Evolutionary conservation across 2,113 vertebrate species (phyloP).

Genomic region (Centropristis striata): DNA sequence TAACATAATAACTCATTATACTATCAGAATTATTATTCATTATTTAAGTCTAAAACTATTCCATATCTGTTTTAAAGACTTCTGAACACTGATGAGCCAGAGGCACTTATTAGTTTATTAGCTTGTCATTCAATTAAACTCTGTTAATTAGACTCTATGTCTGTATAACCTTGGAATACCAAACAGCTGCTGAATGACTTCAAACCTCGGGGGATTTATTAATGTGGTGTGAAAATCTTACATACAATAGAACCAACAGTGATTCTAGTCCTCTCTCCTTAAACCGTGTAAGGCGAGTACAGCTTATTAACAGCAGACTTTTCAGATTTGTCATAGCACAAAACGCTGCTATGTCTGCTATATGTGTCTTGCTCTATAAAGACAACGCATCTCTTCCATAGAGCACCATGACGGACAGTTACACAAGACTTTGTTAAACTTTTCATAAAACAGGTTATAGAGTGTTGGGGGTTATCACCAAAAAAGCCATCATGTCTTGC

Average conservation of each 20-base stretch:
- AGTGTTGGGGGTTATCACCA: too few relatives aligned
- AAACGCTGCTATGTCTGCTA: neutral
- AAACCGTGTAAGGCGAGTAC: neutral
- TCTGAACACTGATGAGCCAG: neutral
- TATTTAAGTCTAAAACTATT: neutral
- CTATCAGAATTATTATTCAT: neutral
- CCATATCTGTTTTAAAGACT: neutral
- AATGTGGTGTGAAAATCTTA: neutral
- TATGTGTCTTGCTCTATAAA: too few relatives aligned
- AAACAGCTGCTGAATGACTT: slow-evolving; percentile 4
- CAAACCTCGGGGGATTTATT: neutral
- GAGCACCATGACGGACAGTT: too few relatives aligned
- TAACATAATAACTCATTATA: neutral
- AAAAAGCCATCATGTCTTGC: too few relatives aligned
- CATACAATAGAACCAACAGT: neutral
- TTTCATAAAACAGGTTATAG: too few relatives aligned
- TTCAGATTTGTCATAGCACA: neutral
- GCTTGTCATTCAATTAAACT: neutral
- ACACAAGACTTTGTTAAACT: too few relatives aligned
- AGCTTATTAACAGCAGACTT: neutral
- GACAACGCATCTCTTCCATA: too few relatives aligned
- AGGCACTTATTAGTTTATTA: neutral
- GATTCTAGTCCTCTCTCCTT: neutral
- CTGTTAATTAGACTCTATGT: too few relatives aligned
- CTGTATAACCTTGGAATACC: neutral